Percentiles rank a stretch among this genome's conserved stretches.
phyloP scores from a whole-genome alignment of 2,113 vertebrate genomes.

The Piprites chloris region DNA sequence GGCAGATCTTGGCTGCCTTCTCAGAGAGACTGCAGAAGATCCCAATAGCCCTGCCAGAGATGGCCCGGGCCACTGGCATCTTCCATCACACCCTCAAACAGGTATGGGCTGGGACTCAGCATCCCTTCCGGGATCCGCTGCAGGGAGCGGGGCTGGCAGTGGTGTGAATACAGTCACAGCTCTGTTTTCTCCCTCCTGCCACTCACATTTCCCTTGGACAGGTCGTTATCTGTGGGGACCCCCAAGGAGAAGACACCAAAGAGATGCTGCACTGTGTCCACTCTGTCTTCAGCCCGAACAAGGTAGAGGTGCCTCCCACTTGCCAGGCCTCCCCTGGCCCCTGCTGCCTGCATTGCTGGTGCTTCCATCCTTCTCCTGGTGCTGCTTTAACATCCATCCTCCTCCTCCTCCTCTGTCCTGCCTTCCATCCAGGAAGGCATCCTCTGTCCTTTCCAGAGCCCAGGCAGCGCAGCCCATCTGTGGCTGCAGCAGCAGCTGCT shows the following conservation, averaged over 20 bases:
- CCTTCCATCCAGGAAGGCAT: background rate
- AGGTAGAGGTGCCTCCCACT: slow-evolving; percentile 69
- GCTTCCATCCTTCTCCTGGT: background rate
- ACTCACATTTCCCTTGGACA: slow-evolving; percentile 20
- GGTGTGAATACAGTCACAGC: background rate
- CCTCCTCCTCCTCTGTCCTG: background rate
- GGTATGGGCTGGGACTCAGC: slow-evolving; percentile 57
- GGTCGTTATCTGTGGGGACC: slow-evolving; percentile 88
- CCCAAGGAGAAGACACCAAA: slow-evolving; percentile 82
- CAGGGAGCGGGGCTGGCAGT: background rate
- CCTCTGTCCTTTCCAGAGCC: background rate
- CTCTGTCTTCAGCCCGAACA: slow-evolving; percentile 84
- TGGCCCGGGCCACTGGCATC: slow-evolving; percentile 80
- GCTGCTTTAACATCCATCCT: background rate
- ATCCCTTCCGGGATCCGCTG: background rate
- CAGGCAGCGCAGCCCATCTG: background rate
- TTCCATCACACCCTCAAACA: slow-evolving; percentile 87
- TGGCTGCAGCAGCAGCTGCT: background rate
- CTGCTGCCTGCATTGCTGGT: background rate
- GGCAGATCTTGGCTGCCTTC: slow-evolving; percentile 83
- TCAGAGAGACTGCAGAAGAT: slow-evolving; percentile 83
- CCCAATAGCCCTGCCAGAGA: slow-evolving; percentile 86
- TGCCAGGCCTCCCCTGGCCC: background rate
- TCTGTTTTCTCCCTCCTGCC: background rate
- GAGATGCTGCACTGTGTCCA: slow-evolving; percentile 78